Evolutionary conservation across 37 sponge, comb jelly and placozoan species (phyloP).

Genomic region (Ephydatia muelleri): DNA sequence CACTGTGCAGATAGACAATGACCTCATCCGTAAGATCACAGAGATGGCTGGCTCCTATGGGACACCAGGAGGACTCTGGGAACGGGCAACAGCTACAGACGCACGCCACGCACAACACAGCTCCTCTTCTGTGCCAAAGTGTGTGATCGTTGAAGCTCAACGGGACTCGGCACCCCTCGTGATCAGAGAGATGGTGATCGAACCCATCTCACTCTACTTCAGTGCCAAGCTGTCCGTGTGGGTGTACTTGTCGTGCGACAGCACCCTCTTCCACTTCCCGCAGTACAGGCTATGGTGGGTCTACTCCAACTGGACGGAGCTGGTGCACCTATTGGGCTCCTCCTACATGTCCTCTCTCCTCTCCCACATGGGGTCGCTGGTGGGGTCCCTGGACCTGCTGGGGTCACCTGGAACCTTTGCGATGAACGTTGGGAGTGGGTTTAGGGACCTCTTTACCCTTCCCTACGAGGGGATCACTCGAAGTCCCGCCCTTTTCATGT

Average conservation of each 20-base stretch:
- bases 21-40: conserved; percentile 36
- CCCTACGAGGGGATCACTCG: conserved; percentile 86
- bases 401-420: conserved; percentile 77
- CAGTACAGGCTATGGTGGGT: conserved; percentile 19
- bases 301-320: conserved; percentile 65
- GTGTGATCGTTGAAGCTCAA: conserved; percentile 57
- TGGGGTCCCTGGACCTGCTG: conserved; percentile 84
- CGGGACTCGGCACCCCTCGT: conserved; percentile 62
- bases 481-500: conserved; percentile 73
- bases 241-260: conserved; percentile 67
- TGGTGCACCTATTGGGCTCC: conserved; percentile 46
- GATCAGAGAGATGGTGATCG: conserved; percentile 53
- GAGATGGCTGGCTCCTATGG: neutral
- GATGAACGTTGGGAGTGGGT: conserved; percentile 55
- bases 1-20: conserved; percentile 69
- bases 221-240: conserved; percentile 53
- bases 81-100: neutral
- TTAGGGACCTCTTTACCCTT: conserved; percentile 70
- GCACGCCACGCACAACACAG: neutral
- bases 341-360: conserved; percentile 49
- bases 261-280: conserved; percentile 57
- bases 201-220: conserved; percentile 49
- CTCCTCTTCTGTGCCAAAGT: conserved; percentile 15
- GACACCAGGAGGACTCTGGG: conserved; percentile 18
- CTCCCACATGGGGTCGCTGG: conserved; percentile 65